Evolutionary conservation across 2,797 vertebrate genomes (phyloP).

Genomic region (Hippocampus kuda): DNA sequence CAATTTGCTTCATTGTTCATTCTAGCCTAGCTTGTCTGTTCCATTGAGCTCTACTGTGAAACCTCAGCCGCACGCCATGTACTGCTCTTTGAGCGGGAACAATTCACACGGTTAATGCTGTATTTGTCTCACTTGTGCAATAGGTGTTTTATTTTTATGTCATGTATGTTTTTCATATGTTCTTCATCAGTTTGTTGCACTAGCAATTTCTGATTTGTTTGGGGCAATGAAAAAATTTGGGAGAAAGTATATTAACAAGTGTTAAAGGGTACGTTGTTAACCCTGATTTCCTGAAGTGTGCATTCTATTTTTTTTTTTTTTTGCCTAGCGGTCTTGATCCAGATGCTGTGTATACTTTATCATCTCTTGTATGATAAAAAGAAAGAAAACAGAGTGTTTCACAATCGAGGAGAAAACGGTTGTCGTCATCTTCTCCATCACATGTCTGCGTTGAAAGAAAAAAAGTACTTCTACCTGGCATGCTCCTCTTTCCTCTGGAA

Average conservation of each 20-base stretch:
- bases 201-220: not conserved
- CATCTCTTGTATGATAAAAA: not conserved
- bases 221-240: not conserved
- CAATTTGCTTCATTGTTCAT: not conserved
- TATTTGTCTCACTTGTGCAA: slow-evolving; percentile 67
- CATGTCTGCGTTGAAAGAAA: not conserved
- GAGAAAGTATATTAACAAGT: not conserved
- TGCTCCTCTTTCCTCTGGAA: slow-evolving; percentile 2
- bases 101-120: slow-evolving; percentile 33
- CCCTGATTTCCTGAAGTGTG: not conserved
- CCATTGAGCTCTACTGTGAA: slow-evolving; percentile 2
- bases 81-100: slow-evolving; percentile 7
- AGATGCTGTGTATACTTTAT: not conserved
- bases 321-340: not conserved
- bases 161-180: slow-evolving; percentile 23
- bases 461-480: not conserved
- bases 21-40: not conserved
- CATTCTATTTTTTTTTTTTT: not conserved
- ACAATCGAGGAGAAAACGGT: not conserved
- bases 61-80: slow-evolving; percentile 10
- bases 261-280: not conserved
- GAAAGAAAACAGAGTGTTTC: not conserved
- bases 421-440: not conserved
- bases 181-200: not conserved
- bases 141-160: slow-evolving; percentile 50